Evolutionary conservation across 2,888 invertebrate species (phyloP), one percentile per base, ranked within the genome.

Genomic region (Loripinus fragilis): DNA sequence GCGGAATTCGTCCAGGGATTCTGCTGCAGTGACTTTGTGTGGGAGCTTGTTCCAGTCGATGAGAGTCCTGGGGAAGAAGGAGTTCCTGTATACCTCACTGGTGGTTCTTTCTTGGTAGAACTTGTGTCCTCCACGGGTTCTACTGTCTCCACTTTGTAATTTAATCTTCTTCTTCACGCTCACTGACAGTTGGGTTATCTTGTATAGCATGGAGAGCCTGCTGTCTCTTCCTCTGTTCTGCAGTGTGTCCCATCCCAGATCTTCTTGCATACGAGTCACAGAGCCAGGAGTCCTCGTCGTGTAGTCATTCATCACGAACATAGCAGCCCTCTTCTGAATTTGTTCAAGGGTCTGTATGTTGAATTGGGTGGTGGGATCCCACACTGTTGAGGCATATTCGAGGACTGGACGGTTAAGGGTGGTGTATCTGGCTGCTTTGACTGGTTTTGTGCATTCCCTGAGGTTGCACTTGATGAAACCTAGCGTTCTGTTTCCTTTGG

Each of bases 401-500:
- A 71, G 35, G 41, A 55, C 55, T 38, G 71, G 71, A n/a, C 60
- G 60, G 25, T 60, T 60, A 38, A 71, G 42, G 41, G 71, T 41
- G 23, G 52, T 71, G 60, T 71, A 71, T 33, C 55, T 55, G 28
- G 38, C 41, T 71, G 52, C 41, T 30, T 71, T 71, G 28, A 73
- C 52, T 48, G 48, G 66, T 38, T 42, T 30, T 28, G 68, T 68
- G 10, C 55, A 52, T 20, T 55, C 52, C 17, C 41, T 60, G 15
- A 74, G 68, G 60, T 69, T 74, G 25, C 55, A n/a, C 50, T 74
- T 74, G 23, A 74, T 25, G 60, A 69, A 74, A 1, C 68, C 74
- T 42, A 74, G 33, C 28, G 74, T 69, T 50, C 65, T 74, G 50
- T 74, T 68, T 28, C 55, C 74, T 30, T 68, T 69, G 20, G 68